Percentiles rank a stretch among this genome's conserved stretches.
Evolutionary conservation across 2,797 vertebrate genomes (phyloP).

Genomic region (Anguilla pacifica): DNA sequence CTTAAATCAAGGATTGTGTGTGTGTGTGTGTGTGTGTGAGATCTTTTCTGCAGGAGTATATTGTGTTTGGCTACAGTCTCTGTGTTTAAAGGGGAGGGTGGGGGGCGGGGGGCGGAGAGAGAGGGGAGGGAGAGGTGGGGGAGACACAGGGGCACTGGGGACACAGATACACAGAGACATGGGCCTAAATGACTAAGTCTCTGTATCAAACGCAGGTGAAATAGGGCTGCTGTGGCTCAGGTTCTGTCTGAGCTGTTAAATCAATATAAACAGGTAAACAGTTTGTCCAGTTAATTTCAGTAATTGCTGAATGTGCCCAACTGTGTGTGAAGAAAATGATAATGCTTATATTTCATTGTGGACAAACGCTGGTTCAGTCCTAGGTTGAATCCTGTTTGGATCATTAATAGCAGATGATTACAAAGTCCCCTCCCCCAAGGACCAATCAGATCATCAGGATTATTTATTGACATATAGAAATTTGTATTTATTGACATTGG

Average conservation of each 20-base stretch:
- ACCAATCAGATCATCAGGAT: slow-evolving; percentile 63
- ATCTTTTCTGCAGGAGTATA: not conserved
- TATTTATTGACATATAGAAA: not conserved
- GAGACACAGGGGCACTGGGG: no score
- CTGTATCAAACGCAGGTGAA: not conserved
- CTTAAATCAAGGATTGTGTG: slow-evolving; percentile 67
- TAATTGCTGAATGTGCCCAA: not conserved
- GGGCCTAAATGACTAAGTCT: not conserved
- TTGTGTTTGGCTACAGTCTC: not conserved
- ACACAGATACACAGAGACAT: not conserved
- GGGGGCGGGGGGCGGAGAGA: no score
- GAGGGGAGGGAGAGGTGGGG: no score
- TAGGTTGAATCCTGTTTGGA: slow-evolving; percentile 18
- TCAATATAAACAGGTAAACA: not conserved
- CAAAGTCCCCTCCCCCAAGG: slow-evolving; percentile 58
- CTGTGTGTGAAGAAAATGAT: not conserved
- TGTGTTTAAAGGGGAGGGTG: no score
- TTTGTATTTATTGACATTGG: slow-evolving; percentile 6
- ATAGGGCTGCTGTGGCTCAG: not conserved
- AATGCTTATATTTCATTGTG: not conserved
- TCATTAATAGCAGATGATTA: slow-evolving; percentile 62
- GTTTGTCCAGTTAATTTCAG: not conserved
- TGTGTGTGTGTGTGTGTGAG: slow-evolving; percentile 2
- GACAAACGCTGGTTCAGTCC: not conserved
- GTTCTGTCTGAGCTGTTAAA: no score